A percentile compares a stretch with the other conserved stretches of the same genome.
phyloP scores from a whole-genome alignment of 2,113 vertebrate genomes.

The Upupa epops region DNA sequence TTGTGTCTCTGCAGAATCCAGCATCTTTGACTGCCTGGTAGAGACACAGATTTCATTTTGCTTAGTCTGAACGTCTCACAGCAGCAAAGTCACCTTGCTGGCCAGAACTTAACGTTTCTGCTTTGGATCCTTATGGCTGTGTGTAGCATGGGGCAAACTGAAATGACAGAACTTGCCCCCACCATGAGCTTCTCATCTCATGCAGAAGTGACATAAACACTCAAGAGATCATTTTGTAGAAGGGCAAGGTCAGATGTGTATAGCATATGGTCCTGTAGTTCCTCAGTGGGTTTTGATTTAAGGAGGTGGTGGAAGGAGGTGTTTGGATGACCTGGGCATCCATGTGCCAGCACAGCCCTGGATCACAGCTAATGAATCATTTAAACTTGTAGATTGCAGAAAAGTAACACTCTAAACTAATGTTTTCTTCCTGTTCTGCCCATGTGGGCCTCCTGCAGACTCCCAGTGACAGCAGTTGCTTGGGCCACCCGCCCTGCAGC shows the following conservation, averaged over 20 bases:
- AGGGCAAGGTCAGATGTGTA: neutral
- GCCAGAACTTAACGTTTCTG: neutral
- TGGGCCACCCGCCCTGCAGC: neutral
- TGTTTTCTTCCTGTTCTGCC: neutral
- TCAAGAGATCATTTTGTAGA: neutral
- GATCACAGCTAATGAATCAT: neutral
- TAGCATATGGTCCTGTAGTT: rapidly evolving
- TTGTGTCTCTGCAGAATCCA: neutral
- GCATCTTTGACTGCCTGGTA: neutral
- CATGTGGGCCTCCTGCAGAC: rapidly evolving
- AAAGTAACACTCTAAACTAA: neutral
- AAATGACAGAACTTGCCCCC: neutral
- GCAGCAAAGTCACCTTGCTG: neutral
- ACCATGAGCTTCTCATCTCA: neutral
- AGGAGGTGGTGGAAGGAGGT: neutral
- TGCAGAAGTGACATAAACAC: neutral
- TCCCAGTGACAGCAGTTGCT: neutral
- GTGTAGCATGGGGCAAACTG: neutral
- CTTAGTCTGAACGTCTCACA: neutral
- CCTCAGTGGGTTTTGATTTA: neutral
- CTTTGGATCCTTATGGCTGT: rapidly evolving
- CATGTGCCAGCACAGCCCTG: neutral
- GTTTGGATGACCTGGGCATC: neutral
- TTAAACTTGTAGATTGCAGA: neutral
- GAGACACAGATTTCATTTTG: neutral